Base-by-base conservation (phyloP, 1,140 invertebrate genomes). In the Zophobas morio region DNA sequence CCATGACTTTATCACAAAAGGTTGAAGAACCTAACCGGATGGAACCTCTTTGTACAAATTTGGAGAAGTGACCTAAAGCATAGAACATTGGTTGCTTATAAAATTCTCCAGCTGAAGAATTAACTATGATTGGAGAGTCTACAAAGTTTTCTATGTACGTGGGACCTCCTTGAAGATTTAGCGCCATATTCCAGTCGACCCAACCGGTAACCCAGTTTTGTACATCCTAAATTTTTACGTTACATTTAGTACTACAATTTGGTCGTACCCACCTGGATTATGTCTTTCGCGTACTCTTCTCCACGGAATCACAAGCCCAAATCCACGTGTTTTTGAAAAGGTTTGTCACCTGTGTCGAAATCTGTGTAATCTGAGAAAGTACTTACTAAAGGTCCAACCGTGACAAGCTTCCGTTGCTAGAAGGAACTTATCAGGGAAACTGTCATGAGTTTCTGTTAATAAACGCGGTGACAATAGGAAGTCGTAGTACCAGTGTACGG, bases 71-170 rank as follows among this genome's bases (percentile, higher is more conserved):
- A 0, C 88, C 91, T 74, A 93, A 81, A 6, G 87, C 89, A 85
- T 93, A 93, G 81, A 88, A 93, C 89, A 92, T 93, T 2, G 92
- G 92, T 75, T 93, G 90, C 81, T 92, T 93, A 84, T 92, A 93
- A 82, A 93, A 93, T 81, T 91, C 86, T 2, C 46, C 63, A n/a
- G 77, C 80, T 33, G 82, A 83, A 36, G 85, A 80, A 81, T 92
- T 88, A 0, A 93, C 90, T 77, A 93, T 88, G 37, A 93, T 89
- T 1, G 92, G 88, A 51, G 91, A 87, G 83, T 93, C 92, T 1
- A 92, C 90, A 83, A 87, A 88, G 80, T 93, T 92, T 1, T 88
- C 86, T 0, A 87, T 89, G 89, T 90, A 93, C 83, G 90, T 93
- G 3, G 92, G 92, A 4, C 92, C 92, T 63, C 92, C 93, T 57